Conservation (phyloP, 2,797 vertebrate genomes). For the Botia almorhae region DNA sequence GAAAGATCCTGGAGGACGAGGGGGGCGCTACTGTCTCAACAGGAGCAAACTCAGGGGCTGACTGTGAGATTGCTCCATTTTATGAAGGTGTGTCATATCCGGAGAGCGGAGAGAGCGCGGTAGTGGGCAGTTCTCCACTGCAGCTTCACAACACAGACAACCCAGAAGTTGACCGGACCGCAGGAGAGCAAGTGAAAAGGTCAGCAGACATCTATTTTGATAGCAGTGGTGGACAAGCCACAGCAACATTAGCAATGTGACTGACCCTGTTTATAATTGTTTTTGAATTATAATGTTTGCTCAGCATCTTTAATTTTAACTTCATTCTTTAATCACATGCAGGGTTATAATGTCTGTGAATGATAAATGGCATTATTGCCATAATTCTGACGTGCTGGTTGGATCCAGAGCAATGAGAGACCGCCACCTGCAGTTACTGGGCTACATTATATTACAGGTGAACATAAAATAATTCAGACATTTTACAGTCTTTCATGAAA, state of each 20-base stretch:
- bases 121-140: conserved; percentile 49
- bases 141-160: conserved; percentile 66
- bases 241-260: no score
- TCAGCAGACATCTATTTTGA: conserved; percentile 52
- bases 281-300: no score
- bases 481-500: not conserved
- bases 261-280: no score
- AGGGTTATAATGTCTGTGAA: conserved; percentile 91
- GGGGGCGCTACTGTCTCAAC: not conserved
- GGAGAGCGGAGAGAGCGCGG: conserved; percentile 61
- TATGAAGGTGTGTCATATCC: conserved; percentile 68
- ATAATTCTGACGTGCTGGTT: conserved; percentile 87
- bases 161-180: not conserved
- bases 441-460: conserved; percentile 87
- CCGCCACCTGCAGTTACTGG: conserved; percentile 87
- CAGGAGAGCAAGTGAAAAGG: conserved; percentile 70
- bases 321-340: conserved; percentile 25
- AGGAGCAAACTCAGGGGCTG: conserved; percentile 41
- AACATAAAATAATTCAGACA: not conserved
- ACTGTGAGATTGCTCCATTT: conserved; percentile 67
- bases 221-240: no score
- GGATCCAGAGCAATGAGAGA: conserved; percentile 90
- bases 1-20: conserved; percentile 84
- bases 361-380: conserved; percentile 94
- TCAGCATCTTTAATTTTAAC: conserved; percentile 1